phyloP scores from a whole-genome alignment of 2,797 vertebrate species.

The Cyprinodon diabolis region DNA sequence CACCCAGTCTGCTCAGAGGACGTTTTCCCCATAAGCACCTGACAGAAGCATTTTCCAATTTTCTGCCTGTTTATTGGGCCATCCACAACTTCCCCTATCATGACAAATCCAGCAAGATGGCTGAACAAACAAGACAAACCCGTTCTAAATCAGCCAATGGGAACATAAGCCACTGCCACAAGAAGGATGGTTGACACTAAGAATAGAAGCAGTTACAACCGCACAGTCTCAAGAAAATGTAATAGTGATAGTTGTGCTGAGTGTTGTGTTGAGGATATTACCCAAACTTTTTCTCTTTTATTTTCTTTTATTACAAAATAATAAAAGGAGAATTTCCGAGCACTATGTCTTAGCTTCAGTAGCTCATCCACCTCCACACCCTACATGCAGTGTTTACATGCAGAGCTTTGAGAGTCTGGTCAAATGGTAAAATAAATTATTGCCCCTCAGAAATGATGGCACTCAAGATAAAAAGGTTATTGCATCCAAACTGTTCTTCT shows the following conservation, averaged over 20 bases:
- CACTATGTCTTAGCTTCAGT: background rate
- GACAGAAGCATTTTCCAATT: constrained; percentile 62
- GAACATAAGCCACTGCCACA: constrained; percentile 9
- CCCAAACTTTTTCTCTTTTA: background rate
- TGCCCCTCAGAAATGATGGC: background rate
- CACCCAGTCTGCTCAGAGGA: constrained; percentile 27
- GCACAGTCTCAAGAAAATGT: background rate
- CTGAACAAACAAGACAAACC: constrained; percentile 53
- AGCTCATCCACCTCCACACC: background rate
- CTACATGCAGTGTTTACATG: background rate
- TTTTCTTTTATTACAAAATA: background rate
- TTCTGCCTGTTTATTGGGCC: constrained; percentile 46
- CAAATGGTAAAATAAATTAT: background rate
- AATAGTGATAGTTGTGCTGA: background rate
- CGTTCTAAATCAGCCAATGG: constrained; percentile 30
- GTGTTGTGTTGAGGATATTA: background rate
- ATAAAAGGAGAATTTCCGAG: background rate
- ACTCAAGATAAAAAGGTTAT: background rate
- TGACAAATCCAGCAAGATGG: constrained; percentile 56
- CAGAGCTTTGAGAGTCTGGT: background rate
- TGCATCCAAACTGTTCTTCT: background rate
- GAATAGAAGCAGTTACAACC: background rate
- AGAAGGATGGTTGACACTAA: background rate
- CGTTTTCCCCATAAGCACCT: constrained; percentile 44
- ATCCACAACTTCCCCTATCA: constrained; percentile 47